Evolutionary conservation across 2,797 vertebrate species (phyloP).

Genomic region (Macrochelys suwanniensis): DNA sequence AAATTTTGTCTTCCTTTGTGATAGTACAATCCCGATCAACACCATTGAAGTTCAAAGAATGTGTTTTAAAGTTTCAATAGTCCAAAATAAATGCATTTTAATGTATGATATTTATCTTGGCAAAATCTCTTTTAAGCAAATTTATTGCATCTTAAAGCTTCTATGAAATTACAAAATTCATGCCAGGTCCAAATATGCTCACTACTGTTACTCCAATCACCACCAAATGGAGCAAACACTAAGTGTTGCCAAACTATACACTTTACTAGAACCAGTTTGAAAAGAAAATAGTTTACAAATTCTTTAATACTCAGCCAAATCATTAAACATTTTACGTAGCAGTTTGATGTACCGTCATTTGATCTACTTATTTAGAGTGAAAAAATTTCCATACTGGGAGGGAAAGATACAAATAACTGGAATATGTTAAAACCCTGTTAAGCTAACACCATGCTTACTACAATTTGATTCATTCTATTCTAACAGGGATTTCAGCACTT

Average conservation of each 20-base stretch:
- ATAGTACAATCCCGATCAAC: neutral
- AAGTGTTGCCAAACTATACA: neutral
- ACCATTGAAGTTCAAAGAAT: neutral
- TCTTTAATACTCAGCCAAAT: neutral
- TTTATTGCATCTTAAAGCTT: neutral
- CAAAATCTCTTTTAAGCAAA: neutral
- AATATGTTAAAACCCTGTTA: neutral
- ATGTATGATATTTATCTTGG: neutral
- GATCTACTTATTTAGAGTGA: neutral
- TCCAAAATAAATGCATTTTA: neutral
- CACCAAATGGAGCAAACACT: neutral
- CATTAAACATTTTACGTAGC: neutral
- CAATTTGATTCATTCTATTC: neutral
- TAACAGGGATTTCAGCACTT: neutral
- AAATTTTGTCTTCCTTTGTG: neutral
- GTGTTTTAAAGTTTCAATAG: neutral
- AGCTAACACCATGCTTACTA: neutral
- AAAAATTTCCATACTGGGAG: neutral
- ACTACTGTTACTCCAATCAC: neutral
- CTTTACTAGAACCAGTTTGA: neutral
- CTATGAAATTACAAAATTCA: neutral
- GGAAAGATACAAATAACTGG: neutral
- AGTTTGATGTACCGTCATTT: neutral
- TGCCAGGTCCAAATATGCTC: neutral
- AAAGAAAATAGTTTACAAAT: neutral